phyloP scores from a whole-genome alignment of 2,113 vertebrate species.

The Helogale parvula region DNA sequence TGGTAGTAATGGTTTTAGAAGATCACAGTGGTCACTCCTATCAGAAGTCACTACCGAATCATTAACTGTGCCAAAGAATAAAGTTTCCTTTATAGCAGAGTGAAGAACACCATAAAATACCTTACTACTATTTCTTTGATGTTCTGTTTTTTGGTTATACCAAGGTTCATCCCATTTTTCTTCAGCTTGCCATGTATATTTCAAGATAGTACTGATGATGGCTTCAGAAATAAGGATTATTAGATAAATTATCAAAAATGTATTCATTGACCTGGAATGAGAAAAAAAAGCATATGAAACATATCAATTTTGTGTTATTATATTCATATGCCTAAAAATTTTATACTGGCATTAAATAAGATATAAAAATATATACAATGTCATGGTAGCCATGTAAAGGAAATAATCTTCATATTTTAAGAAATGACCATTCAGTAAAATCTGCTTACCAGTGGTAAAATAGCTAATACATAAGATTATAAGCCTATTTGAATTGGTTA shows the following conservation, averaged over 20 bases:
- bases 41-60: background rate
- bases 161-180: slow-evolving; percentile 96
- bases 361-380: slow-evolving; percentile 11
- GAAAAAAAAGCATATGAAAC: slow-evolving; percentile 14
- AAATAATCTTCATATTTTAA: slow-evolving; percentile 30
- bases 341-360: slow-evolving; percentile 15
- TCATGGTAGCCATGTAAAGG: slow-evolving; percentile 1
- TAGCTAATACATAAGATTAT: background rate
- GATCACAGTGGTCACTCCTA: background rate
- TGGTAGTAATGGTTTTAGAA: background rate
- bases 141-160: slow-evolving; percentile 96
- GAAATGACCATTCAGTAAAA: slow-evolving; percentile 7
- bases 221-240: slow-evolving; percentile 97
- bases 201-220: slow-evolving; percentile 96
- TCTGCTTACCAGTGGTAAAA: slow-evolving; percentile 39
- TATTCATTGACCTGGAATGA: slow-evolving; percentile 95
- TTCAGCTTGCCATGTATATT: slow-evolving; percentile 97
- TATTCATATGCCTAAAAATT: slow-evolving; percentile 21
- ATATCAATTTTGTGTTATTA: slow-evolving; percentile 30
- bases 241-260: slow-evolving; percentile 97
- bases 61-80: background rate
- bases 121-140: slow-evolving; percentile 97
- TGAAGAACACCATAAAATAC: slow-evolving; percentile 77
- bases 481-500: background rate
- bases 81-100: slow-evolving; percentile 12